phyloP scores from a whole-genome alignment of 2,888 invertebrate species.

The Dilophus febrilis region DNA sequence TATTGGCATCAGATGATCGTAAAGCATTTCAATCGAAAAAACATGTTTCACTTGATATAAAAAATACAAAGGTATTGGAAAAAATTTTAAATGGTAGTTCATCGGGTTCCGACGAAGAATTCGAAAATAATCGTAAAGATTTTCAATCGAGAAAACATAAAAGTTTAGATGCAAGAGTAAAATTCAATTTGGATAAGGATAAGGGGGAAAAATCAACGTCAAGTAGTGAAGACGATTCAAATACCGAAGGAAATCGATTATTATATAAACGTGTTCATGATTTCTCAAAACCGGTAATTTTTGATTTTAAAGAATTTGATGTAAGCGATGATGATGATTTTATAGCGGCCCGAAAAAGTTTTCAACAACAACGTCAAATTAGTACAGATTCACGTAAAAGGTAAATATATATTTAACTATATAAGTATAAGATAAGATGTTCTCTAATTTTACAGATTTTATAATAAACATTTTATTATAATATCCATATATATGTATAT shows the following conservation, averaged over 20 bases:
- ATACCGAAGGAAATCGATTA: conserved; percentile 26
- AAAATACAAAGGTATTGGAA: conserved; percentile 27
- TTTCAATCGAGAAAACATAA: conserved; percentile 30
- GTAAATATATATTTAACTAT: conserved; percentile 14
- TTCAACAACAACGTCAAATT: conserved; percentile 42
- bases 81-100: conserved; percentile 29
- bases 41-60: conserved; percentile 29
- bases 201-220: conserved; percentile 21
- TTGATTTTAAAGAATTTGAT: conserved; percentile 26
- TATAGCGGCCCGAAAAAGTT: conserved; percentile 38
- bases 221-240: conserved; percentile 25
- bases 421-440: neutral
- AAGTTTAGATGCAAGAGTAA: conserved; percentile 29
- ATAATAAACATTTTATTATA: neutral
- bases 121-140: conserved; percentile 26
- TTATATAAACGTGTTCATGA: conserved; percentile 27
- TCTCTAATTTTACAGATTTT: neutral
- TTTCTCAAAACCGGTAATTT: conserved; percentile 29
- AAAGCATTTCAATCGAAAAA: conserved; percentile 30
- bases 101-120: conserved; percentile 24
- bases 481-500: neutral
- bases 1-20: conserved; percentile 26
- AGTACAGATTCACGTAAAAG: conserved; percentile 44
- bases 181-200: conserved; percentile 27
- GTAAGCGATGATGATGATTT: conserved; percentile 34